Evolutionary conservation across 2,797 vertebrate species (phyloP).

Genomic region (Anabas testudineus): DNA sequence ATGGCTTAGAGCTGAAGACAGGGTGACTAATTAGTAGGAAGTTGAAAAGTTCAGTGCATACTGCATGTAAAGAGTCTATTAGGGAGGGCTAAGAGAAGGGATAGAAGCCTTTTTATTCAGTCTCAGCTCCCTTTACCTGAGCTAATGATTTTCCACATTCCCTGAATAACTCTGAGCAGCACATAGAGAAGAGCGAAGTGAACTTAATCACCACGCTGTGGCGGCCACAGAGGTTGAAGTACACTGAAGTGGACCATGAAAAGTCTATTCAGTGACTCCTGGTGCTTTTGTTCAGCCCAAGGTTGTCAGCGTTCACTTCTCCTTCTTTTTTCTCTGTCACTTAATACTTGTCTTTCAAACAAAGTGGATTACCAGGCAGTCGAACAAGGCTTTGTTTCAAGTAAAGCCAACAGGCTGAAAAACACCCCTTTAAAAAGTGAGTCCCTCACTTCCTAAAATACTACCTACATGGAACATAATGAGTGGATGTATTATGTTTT

Average conservation of each 20-base stretch:
- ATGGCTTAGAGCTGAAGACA: conserved; percentile 38
- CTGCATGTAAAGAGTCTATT: conserved; percentile 36
- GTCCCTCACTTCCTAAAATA: too few relatives aligned
- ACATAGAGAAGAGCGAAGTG: conserved; percentile 23
- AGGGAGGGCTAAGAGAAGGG: conserved; percentile 15
- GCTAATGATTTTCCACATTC: conserved; percentile 58
- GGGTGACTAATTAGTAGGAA: conserved; percentile 61
- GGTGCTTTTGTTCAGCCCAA: conserved; percentile 19
- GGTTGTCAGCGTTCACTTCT: neutral
- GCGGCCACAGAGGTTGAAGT: conserved; percentile 6
- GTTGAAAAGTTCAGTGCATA: conserved; percentile 63
- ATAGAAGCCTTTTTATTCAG: conserved; percentile 44
- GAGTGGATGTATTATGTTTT: too few relatives aligned
- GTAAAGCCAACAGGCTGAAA: too few relatives aligned
- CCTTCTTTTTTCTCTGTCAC: neutral
- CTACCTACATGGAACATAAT: too few relatives aligned
- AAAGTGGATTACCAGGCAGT: neutral
- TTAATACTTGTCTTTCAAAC: neutral
- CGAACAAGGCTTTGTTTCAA: neutral
- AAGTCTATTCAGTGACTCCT: conserved; percentile 1
- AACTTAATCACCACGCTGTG: conserved; percentile 27
- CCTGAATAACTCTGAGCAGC: conserved; percentile 21
- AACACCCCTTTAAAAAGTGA: too few relatives aligned
- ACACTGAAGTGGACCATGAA: conserved; percentile 1
- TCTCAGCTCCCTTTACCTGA: conserved; percentile 47